Evolutionary conservation across 2,113 vertebrate genomes (phyloP), one percentile per base, ranked within the genome.

Genomic region (Catharus bicknelli): DNA sequence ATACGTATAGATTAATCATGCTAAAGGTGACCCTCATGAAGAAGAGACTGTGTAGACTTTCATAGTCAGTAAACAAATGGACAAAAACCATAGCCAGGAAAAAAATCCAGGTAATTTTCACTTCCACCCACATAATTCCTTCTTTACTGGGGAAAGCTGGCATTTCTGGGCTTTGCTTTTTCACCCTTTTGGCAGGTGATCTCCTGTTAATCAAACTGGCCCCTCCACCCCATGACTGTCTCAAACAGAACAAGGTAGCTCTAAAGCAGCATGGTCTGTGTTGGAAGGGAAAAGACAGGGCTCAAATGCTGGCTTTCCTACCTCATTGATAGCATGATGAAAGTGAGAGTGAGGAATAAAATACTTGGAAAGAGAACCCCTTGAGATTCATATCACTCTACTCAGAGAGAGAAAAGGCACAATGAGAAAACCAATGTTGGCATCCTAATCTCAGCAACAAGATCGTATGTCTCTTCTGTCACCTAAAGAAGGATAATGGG

Each of bases 251-350:
- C 7, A 40, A 86, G 30, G 48, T 43, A 17, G 17, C 50, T 61
- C 27, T 42, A 68, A 68, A 40, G 59, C 48, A 84, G 45, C 0
- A 0, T 16, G 53, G n/a, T 11, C 40, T 86, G 12, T 63, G 38
- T 48, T 86, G 43, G 69, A 64, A 26, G 27, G 26, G 26, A 50
- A 55, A 36, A 53, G 63, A 45, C 5, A 61, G 5, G 22, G 21
- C 30, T 40, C 43, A 81, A 16, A 75, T 7, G 32, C 6, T 45
- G 40, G 6, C 42, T 86, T 72, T 75, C 58, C 68, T 48, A 43
- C 10, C 36, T 72, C 58, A 61, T 32, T 0, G 0, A 43, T 0
- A 57, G n/a, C 23, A 40, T 64, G 29, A 50, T 7, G 23, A 48
- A 64, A 83, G 19, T 9, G 40, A 66, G 45, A 82, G 17, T 3